Evolutionary conservation across 2,888 invertebrate genomes (phyloP), one percentile per base, ranked within the genome.

Genomic region (Tachystola acroxantha): DNA sequence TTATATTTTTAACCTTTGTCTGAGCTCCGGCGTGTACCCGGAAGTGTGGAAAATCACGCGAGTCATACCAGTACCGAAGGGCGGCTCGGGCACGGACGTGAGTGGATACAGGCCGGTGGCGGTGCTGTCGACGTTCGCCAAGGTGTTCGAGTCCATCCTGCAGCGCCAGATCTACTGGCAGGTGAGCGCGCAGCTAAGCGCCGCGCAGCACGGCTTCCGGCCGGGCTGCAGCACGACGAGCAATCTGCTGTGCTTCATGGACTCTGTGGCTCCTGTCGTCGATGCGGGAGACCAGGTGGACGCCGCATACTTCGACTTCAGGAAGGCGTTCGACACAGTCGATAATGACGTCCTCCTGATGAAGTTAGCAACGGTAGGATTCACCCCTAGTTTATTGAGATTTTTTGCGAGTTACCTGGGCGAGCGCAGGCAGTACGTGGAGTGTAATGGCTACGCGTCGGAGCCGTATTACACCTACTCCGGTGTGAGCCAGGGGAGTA

Each of bases 31-130:
- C 4, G 32, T 9, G 3, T 43, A 34, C 14, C 40, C 38, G 2
- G 38, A 40, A 7, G 9, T 3, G 7, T 43, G 43, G 40, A 43
- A 38, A 25, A 16, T 40, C 5, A 43, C 38, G 3, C 28, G 43
- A 5, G 40, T 44, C 0, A 34, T 33, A 2, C 39, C 44, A 14
- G 40, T 44, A 5, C 40, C 44, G 6, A 43, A 46, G 20, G 32
- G 42, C 2, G 22, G 24, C 1, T 20, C 36, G 5, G 33, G 39
- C 1, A 6, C 33, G 2, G 30, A 39, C 1, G 33, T 37, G 7
- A 12, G 25, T 10, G 22, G 27, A 6, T 45, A 37, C n/a, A n/a
- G n/a, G n/a, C n/a, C n/a, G n/a, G n/a, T n/a, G n/a, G n/a, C n/a
- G n/a, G n/a, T n/a, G n/a, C n/a, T n/a, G n/a, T n/a, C n/a, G n/a